Evolutionary conservation across 2,113 vertebrate genomes (phyloP).

Genomic region (Lethenteron camtschaticum): DNA sequence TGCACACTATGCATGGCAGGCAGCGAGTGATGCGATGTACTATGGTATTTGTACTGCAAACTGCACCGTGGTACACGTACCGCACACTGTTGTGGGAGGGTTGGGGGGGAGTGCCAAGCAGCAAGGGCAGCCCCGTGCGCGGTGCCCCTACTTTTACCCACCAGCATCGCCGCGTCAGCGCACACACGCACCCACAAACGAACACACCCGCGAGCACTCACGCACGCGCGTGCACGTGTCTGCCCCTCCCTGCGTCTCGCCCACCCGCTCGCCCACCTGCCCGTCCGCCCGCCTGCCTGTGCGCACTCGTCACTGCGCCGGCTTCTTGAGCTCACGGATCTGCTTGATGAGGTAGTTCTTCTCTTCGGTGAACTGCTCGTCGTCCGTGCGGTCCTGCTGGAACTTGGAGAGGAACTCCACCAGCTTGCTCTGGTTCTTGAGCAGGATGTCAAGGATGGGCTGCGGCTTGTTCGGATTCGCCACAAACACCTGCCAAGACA

Average conservation of each 20-base stretch:
- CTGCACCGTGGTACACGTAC: too few relatives aligned
- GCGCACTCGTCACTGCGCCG: slow-evolving; percentile 11
- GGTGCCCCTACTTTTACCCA: too few relatives aligned
- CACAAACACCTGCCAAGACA: slow-evolving; percentile 52
- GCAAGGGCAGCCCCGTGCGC: too few relatives aligned
- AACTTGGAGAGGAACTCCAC: slow-evolving; percentile 97
- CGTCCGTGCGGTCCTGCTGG: slow-evolving; percentile 83
- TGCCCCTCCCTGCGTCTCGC: background rate
- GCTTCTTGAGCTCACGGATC: slow-evolving; percentile 94
- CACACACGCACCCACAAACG: background rate
- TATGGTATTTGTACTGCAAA: too few relatives aligned
- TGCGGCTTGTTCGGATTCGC: slow-evolving; percentile 90
- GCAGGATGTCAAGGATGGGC: slow-evolving; percentile 84
- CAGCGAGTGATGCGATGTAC: too few relatives aligned
- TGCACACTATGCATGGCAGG: too few relatives aligned
- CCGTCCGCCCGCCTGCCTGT: background rate
- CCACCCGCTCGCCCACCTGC: background rate
- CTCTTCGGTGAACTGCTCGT: slow-evolving; percentile 92
- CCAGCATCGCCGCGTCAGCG: background rate
- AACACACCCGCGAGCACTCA: background rate
- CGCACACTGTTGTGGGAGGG: too few relatives aligned
- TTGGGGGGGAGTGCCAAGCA: too few relatives aligned
- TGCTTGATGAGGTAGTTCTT: slow-evolving; percentile 98
- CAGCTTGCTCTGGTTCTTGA: slow-evolving; percentile 93
- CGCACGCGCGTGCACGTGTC: background rate